These are phyloP conservation scores for Acanthosepion pharaonis DNA, from an alignment of 2,888 invertebrate species.

Conservation along the genomic window DNA sequence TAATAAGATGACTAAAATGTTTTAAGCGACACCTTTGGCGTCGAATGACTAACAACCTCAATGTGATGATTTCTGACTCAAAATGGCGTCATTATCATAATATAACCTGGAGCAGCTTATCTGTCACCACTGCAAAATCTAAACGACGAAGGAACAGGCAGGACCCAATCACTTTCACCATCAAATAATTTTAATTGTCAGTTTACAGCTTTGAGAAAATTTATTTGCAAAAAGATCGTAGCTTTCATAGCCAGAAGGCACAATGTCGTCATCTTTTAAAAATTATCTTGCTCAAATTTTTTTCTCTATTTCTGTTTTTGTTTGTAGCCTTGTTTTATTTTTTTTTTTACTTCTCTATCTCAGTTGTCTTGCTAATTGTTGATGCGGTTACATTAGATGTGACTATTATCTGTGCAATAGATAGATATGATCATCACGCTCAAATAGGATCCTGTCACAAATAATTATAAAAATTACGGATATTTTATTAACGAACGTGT, in stretches of 20 bases:
- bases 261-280: neutral
- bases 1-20: neutral
- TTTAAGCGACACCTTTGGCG: neutral
- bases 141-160: neutral
- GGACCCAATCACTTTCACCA: neutral
- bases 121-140: neutral
- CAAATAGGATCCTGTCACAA: neutral
- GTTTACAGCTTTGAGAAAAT: neutral
- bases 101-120: neutral
- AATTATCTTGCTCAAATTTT: neutral
- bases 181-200: neutral
- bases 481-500: too few species aligned
- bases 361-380: too few species aligned
- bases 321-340: neutral
- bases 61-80: neutral
- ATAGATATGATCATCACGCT: neutral
- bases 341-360: neutral
- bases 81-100: neutral
- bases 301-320: neutral
- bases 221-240: neutral
- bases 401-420: neutral
- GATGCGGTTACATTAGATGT: neutral
- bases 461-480: neutral
- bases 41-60: neutral
- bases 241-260: neutral